These are phyloP conservation scores for Melanargia galathea DNA, from an alignment of 2,888 invertebrate species.

Conservation along the genomic window DNA sequence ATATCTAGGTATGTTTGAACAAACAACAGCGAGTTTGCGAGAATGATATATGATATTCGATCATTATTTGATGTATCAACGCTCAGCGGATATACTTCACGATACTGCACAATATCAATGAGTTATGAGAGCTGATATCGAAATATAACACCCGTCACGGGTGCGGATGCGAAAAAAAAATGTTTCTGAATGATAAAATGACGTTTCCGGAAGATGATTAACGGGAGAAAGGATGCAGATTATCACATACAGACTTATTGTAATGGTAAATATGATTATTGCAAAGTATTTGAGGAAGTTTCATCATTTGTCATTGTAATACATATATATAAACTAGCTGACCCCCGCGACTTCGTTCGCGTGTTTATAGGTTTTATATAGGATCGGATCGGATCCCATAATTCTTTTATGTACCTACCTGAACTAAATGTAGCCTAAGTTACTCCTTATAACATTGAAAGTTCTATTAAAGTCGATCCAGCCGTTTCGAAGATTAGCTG, in stretches of 20 bases:
- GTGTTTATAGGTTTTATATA: too few species aligned
- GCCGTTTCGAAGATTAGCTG: too few species aligned
- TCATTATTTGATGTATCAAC: constrained; percentile 44
- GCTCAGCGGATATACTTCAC: constrained; percentile 58
- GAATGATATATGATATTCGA: constrained; percentile 31
- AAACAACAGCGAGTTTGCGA: constrained; percentile 4
- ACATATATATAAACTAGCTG: too few species aligned
- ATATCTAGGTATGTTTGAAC: neutral
- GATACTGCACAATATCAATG: constrained; percentile 48
- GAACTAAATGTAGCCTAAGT: too few species aligned
- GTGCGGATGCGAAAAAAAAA: constrained; percentile 59
- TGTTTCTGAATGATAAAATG: constrained; percentile 50
- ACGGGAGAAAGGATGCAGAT: constrained; percentile 22
- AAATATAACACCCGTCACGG: constrained; percentile 41
- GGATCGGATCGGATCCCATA: too few species aligned
- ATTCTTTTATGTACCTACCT: too few species aligned
- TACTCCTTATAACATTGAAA: too few species aligned
- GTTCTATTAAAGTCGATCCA: too few species aligned
- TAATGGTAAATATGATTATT: neutral
- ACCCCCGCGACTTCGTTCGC: too few species aligned
- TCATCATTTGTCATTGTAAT: neutral
- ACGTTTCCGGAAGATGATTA: constrained; percentile 49
- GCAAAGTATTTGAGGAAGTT: neutral
- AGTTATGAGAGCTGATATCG: constrained; percentile 41
- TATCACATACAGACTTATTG: neutral